Conservation (phyloP, 2,113 vertebrate genomes). For the Otis tarda region DNA sequence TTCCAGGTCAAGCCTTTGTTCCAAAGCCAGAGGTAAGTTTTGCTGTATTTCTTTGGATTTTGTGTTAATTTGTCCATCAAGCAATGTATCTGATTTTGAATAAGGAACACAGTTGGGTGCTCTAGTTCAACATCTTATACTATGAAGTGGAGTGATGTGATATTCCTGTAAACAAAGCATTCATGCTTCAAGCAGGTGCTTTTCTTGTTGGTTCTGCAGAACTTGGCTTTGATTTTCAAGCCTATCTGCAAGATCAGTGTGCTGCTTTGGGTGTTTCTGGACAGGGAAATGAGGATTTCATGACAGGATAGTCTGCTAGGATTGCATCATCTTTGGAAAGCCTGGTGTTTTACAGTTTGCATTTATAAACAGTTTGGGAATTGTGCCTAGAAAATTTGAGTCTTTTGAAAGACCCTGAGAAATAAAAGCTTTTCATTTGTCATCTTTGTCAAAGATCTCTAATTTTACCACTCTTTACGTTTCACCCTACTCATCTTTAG, state of each 20-base stretch:
- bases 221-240: not conserved
- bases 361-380: not conserved
- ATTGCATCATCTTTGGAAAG: not conserved
- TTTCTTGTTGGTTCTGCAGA: not conserved
- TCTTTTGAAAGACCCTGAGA: not conserved
- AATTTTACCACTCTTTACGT: not conserved
- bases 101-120: not conserved
- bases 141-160: not conserved
- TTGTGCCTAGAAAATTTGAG: not conserved
- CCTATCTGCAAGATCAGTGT: not conserved
- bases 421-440: not conserved
- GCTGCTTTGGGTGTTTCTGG: not conserved
- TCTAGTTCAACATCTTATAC: not conserved
- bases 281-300: not conserved
- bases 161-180: not conserved
- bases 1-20: conserved; percentile 91
- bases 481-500: not conserved
- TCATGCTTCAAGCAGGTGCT: not conserved
- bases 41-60: not conserved
- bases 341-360: not conserved
- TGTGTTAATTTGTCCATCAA: not conserved
- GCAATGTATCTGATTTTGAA: not conserved
- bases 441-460: not conserved
- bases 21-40: conserved; percentile 90
- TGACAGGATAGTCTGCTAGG: not conserved